Evolutionary conservation across 1,140 invertebrate genomes (phyloP).

Genomic region (Eriosoma lanigerum): DNA sequence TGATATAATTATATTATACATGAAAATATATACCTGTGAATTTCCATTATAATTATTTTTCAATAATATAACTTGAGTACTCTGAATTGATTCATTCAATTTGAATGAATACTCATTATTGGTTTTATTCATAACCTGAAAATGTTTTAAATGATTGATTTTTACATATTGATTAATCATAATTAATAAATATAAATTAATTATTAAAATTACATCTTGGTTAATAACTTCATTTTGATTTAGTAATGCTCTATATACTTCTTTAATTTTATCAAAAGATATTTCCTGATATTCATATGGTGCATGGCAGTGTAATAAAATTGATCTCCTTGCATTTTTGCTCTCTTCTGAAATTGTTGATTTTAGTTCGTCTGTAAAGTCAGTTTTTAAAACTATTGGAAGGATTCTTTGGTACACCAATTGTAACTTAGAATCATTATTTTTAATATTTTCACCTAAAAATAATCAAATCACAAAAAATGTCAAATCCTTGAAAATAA

Average conservation of each 20-base stretch:
- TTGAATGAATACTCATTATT: not conserved
- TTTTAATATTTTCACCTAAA: conserved; percentile 18
- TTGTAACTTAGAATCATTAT: conserved; percentile 10
- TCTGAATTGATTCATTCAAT: not conserved
- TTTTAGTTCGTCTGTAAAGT: not conserved
- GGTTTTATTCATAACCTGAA: not conserved
- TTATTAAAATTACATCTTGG: conserved; percentile 1
- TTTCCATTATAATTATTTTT: not conserved
- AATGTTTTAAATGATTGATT: not conserved
- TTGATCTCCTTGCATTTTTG: conserved; percentile 22
- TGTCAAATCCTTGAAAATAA: no score
- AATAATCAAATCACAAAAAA: conserved; percentile 7
- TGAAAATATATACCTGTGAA: not conserved
- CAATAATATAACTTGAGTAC: not conserved
- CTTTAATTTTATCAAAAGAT: not conserved
- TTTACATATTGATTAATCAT: not conserved
- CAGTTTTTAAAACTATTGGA: conserved; percentile 13
- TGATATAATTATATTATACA: not conserved
- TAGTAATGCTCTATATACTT: conserved; percentile 1
- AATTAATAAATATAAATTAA: not conserved
- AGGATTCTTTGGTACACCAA: not conserved
- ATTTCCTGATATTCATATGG: not conserved
- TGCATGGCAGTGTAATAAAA: conserved; percentile 11
- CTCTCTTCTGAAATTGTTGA: not conserved
- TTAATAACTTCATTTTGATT: not conserved